phyloP scores from a whole-genome alignment of 2,888 invertebrate species.

The Lasioglossum malachurum region DNA sequence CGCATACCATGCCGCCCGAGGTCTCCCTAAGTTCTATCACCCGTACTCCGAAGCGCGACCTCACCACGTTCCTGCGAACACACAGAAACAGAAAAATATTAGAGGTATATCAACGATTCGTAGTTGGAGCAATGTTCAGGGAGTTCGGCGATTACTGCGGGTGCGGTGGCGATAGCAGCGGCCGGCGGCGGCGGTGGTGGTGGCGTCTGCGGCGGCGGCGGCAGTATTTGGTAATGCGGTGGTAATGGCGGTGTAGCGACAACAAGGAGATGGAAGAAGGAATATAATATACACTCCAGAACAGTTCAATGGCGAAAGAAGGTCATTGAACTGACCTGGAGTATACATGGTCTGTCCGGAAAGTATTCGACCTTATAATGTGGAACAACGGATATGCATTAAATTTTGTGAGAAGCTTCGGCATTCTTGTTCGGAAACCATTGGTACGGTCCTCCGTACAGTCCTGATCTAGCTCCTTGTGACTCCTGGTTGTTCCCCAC shows the following conservation, averaged over 20 bases:
- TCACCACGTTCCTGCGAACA: constrained; percentile 79
- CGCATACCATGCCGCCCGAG: constrained; percentile 81
- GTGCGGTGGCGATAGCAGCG: neutral
- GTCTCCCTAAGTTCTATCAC: constrained; percentile 82
- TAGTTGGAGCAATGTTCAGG: neutral
- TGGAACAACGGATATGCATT: no score
- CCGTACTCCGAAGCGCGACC: constrained; percentile 81
- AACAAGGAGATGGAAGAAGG: neutral
- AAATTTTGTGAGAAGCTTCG: no score
- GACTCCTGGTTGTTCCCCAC: no score
- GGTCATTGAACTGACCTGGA: no score
- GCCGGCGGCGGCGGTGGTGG: neutral
- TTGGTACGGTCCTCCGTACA: no score
- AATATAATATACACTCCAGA: no score
- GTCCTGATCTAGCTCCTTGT: no score
- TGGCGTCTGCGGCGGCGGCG: neutral
- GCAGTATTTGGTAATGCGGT: neutral
- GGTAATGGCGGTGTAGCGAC: neutral
- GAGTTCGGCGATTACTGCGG: neutral
- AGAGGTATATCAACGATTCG: neutral
- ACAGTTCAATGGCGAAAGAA: no score
- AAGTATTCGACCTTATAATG: no score
- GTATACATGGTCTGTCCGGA: no score
- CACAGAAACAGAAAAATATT: neutral
- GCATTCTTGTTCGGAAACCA: no score